Percentiles rank a stretch among this genome's conserved stretches.
These are phyloP conservation scores for Cephonodes hylas DNA, from an alignment of 2,888 invertebrate species.

Conservation along the genomic window DNA sequence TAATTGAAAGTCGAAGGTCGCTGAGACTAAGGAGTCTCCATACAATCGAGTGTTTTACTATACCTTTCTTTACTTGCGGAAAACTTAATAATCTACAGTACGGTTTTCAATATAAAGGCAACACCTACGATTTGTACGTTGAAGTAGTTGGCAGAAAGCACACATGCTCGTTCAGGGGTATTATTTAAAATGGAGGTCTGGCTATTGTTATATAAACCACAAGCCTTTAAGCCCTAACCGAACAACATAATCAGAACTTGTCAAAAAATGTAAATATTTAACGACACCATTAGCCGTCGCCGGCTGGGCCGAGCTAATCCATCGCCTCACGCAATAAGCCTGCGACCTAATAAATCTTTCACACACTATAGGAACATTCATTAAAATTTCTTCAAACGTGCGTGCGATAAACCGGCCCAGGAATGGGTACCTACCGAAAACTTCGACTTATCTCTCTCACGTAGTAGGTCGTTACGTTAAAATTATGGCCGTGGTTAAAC, in stretches of 20 bases:
- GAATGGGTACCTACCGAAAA: constrained; percentile 64
- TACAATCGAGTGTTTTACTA: too few species aligned
- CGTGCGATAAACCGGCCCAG: constrained; percentile 66
- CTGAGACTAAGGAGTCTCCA: too few species aligned
- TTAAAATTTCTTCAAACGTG: constrained; percentile 75
- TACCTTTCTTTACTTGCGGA: too few species aligned
- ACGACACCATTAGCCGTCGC: constrained; percentile 45
- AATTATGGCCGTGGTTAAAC: constrained; percentile 77
- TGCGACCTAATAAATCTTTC: constrained; percentile 52
- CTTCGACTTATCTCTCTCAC: constrained; percentile 78
- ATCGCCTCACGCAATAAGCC: constrained; percentile 35
- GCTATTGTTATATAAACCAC: too few species aligned
- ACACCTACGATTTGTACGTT: too few species aligned
- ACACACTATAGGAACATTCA: constrained; percentile 63
- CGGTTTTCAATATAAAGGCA: too few species aligned
- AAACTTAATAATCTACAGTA: too few species aligned
- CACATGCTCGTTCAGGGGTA: too few species aligned
- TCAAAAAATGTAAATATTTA: constrained; percentile 48
- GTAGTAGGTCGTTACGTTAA: constrained; percentile 74
- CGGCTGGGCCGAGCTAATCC: constrained; percentile 16
- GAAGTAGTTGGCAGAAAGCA: too few species aligned
- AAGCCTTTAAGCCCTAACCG: not conserved
- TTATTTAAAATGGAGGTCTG: too few species aligned
- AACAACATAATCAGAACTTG: constrained; percentile 33
- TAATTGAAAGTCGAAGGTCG: too few species aligned